Evolutionary conservation across 1,140 invertebrate genomes (phyloP).

Genomic region (Drosophila miranda): DNA sequence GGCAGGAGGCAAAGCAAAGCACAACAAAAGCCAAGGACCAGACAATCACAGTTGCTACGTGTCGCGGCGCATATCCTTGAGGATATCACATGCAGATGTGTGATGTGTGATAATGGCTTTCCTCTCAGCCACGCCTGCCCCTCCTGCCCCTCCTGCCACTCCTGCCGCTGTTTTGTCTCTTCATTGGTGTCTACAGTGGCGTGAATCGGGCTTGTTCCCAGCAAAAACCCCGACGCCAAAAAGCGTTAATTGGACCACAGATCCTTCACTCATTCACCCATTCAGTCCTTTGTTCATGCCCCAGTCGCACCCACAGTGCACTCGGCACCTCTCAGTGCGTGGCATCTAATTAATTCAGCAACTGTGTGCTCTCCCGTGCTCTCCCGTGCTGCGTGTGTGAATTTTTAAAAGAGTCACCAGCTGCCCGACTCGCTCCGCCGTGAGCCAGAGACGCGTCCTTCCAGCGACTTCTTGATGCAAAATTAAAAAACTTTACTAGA

Average conservation of each 20-base stretch:
- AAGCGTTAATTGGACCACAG: too few relatives aligned
- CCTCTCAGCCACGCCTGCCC: slow-evolving; percentile 21
- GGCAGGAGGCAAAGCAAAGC: slow-evolving; percentile 12
- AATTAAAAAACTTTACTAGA: slow-evolving; percentile 77
- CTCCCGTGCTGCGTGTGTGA: slow-evolving; percentile 74
- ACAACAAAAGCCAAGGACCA: slow-evolving; percentile 29
- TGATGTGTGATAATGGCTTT: slow-evolving; percentile 81
- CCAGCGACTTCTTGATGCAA: slow-evolving; percentile 45
- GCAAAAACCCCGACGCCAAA: too few relatives aligned
- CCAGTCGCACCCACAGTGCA: neutral
- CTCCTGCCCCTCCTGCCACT: slow-evolving; percentile 1
- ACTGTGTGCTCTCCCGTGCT: slow-evolving; percentile 45
- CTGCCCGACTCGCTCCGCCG: slow-evolving; percentile 38
- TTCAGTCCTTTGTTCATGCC: neutral
- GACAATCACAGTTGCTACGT: slow-evolving; percentile 76
- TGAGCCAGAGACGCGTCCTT: too few relatives aligned
- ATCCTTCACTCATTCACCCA: neutral
- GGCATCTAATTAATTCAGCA: slow-evolving; percentile 80
- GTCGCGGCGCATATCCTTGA: slow-evolving; percentile 78
- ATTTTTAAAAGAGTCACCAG: slow-evolving; percentile 69
- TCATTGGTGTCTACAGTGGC: slow-evolving; percentile 46
- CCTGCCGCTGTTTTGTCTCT: slow-evolving; percentile 3
- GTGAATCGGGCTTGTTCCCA: neutral
- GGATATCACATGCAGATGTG: slow-evolving; percentile 80
- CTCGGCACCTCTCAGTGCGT: slow-evolving; percentile 38